Percentiles rank a stretch among this genome's conserved stretches.
Conservation (phyloP, 2,888 invertebrate species). For the Dryocosmus kuriphilus region DNA sequence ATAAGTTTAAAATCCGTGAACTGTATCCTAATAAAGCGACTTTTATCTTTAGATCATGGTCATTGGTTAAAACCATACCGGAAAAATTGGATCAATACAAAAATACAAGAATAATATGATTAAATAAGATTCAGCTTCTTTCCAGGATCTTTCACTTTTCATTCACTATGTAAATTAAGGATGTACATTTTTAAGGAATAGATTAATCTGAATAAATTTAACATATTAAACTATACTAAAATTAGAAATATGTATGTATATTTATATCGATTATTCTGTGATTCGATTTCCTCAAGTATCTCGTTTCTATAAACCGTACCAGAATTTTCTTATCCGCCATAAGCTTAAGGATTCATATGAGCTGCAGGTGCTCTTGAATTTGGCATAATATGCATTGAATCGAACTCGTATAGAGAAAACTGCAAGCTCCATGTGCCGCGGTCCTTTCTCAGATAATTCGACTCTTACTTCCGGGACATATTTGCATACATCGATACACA, state of each 20-base stretch:
- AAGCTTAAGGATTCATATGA: slow-evolving; percentile 1
- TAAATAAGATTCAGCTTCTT: too few relatives aligned
- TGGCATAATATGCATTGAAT: slow-evolving; percentile 14
- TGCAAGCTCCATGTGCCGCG: slow-evolving; percentile 15
- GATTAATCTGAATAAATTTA: too few relatives aligned
- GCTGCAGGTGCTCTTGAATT: slow-evolving; percentile 5
- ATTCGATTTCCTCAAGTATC: background rate
- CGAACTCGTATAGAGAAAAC: slow-evolving; percentile 18
- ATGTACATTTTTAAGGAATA: too few relatives aligned
- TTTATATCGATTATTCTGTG: background rate
- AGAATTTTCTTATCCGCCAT: background rate
- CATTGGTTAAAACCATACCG: too few relatives aligned
- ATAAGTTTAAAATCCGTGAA: background rate
- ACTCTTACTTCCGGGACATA: slow-evolving; percentile 33
- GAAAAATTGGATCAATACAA: too few relatives aligned
- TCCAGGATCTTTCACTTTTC: too few relatives aligned
- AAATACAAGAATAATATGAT: too few relatives aligned
- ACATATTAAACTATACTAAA: too few relatives aligned
- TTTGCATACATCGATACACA: slow-evolving; percentile 45
- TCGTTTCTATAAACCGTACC: background rate
- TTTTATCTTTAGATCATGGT: background rate
- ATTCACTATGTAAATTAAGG: too few relatives aligned
- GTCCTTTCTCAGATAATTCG: slow-evolving; percentile 40
- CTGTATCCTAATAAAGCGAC: background rate
- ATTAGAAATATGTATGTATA: too few relatives aligned